Conservation (phyloP, 2,797 vertebrate species). For the Triplophysa yarkandensis region DNA sequence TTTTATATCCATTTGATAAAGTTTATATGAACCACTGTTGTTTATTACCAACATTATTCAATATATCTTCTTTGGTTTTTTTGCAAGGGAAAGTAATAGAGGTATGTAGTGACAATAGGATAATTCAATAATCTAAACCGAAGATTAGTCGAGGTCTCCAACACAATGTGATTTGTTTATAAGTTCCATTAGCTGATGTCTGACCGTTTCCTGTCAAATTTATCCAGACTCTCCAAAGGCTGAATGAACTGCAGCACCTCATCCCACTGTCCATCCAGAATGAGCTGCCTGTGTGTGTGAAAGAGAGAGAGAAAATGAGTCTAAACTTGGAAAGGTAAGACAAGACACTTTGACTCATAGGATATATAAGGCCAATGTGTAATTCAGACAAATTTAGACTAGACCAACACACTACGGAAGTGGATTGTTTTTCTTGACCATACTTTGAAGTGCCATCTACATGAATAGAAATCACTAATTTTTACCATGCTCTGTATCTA, state of each 20-base stretch:
- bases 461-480: not conserved
- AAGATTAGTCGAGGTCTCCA: no score
- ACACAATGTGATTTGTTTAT: no score
- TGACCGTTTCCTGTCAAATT: slow-evolving; percentile 97
- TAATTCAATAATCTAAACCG: no score
- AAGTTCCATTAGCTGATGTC: not conserved
- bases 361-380: not conserved
- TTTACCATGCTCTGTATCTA: no score
- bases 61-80: no score
- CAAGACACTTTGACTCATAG: not conserved
- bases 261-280: slow-evolving; percentile 98
- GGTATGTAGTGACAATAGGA: no score
- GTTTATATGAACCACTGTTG: no score
- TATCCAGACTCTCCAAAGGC: slow-evolving; percentile 97
- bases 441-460: not conserved
- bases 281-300: slow-evolving; percentile 81
- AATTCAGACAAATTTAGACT: not conserved
- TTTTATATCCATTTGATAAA: no score
- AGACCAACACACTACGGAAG: not conserved
- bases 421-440: not conserved
- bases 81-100: no score
- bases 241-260: slow-evolving; percentile 99
- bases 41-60: no score
- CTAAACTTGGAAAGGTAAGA: not conserved
- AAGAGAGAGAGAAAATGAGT: not conserved